Evolutionary conservation across 2,113 vertebrate species (phyloP).

Genomic region (Amazona vittata): DNA sequence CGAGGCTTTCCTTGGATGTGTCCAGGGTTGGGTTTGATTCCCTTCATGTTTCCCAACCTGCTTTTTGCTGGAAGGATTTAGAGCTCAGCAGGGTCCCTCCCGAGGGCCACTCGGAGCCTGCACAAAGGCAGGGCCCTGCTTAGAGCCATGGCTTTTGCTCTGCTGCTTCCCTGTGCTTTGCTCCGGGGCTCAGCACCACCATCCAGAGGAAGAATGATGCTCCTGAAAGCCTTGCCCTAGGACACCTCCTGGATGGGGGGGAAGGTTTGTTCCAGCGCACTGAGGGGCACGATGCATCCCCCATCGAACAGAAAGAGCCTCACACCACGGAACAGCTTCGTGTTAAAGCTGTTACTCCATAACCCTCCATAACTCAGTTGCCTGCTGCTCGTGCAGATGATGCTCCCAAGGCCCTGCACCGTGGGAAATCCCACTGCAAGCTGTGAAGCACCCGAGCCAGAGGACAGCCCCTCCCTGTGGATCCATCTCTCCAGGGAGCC

Average conservation of each 20-base stretch:
- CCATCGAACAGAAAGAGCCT: not conserved
- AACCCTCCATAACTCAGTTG: rapidly evolving
- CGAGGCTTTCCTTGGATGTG: not conserved
- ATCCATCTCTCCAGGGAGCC: rapidly evolving
- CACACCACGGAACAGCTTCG: rapidly evolving
- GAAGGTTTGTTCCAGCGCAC: rapidly evolving
- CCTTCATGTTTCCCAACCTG: not conserved
- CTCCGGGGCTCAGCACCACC: not conserved
- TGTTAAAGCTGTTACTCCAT: not conserved
- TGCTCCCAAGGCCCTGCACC: rapidly evolving
- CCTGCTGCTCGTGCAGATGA: not conserved
- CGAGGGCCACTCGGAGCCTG: not conserved
- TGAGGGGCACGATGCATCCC: rapidly evolving
- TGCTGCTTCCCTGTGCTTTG: not conserved
- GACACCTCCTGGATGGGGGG: rapidly evolving
- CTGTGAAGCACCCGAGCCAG: rapidly evolving
- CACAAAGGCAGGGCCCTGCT: rapidly evolving
- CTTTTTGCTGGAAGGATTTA: not conserved
- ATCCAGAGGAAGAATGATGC: not conserved
- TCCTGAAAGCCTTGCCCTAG: not conserved
- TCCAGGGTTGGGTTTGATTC: not conserved
- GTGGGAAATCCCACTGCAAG: rapidly evolving
- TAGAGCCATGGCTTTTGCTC: not conserved
- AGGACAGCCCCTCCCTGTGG: not conserved
- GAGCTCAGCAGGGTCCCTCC: not conserved